A percentile compares a stretch with the other conserved stretches of the same genome.
Conservation (phyloP, 2,797 vertebrate genomes). For the Cossypha heuglini region DNA sequence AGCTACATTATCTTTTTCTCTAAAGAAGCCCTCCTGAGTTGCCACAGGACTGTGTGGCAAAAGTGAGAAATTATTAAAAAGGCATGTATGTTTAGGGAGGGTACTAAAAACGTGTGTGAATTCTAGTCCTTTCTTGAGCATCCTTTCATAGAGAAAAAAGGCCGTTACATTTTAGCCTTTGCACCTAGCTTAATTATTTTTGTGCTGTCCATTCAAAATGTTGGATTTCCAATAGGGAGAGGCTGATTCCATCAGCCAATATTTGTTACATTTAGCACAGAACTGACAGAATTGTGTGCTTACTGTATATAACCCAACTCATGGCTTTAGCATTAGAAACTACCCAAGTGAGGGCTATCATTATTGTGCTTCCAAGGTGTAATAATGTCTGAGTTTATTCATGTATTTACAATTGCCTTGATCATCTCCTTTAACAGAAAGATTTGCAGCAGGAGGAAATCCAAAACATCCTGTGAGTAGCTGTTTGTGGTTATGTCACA, state of each 20-base stretch:
- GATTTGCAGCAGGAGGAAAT: background rate
- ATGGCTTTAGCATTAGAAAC: background rate
- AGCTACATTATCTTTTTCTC: background rate
- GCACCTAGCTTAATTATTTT: background rate
- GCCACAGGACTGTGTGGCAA: background rate
- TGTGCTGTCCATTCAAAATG: background rate
- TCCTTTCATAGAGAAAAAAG: background rate
- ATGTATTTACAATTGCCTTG: background rate
- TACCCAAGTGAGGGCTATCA: background rate
- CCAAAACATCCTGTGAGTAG: background rate
- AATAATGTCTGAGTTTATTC: background rate
- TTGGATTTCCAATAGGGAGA: background rate
- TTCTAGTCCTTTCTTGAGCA: background rate
- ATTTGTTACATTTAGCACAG: background rate
- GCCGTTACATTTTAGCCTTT: background rate
- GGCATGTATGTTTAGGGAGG: background rate
- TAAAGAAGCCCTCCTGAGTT: background rate
- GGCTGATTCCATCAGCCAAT: background rate
- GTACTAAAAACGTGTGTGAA: background rate
- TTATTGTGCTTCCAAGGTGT: background rate
- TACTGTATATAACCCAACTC: background rate
- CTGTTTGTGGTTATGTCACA: conserved; percentile 55
- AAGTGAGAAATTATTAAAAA: background rate
- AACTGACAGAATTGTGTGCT: background rate
- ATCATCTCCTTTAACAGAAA: background rate